A percentile compares a stretch with the other conserved stretches of the same genome.
Evolutionary conservation across 1,140 invertebrate species (phyloP).

Genomic region (Amphibalanus amphitrite): DNA sequence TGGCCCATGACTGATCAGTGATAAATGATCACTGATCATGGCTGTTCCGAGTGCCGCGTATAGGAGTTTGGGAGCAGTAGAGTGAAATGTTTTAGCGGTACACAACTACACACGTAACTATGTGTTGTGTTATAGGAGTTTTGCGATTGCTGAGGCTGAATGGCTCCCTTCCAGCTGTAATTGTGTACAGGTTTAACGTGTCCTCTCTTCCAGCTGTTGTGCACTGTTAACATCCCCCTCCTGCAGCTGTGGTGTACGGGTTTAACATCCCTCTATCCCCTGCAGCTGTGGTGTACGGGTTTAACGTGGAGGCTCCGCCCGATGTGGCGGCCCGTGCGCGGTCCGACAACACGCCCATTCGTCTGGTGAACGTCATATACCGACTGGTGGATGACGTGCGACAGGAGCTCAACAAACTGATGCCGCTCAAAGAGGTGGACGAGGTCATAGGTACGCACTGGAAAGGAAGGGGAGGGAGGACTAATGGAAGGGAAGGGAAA

Average conservation of each 20-base stretch:
- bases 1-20: background rate
- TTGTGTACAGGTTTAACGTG: too few relatives aligned
- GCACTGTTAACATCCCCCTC: background rate
- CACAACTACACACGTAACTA: too few relatives aligned
- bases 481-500: too few relatives aligned
- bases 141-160: too few relatives aligned
- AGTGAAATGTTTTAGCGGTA: too few relatives aligned
- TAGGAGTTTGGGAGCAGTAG: too few relatives aligned
- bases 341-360: slow-evolving; percentile 39
- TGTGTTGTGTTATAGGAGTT: too few relatives aligned
- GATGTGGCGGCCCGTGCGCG: slow-evolving; percentile 32
- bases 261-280: background rate
- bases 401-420: slow-evolving; percentile 47
- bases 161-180: too few relatives aligned
- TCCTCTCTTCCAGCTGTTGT: background rate
- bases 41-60: background rate
- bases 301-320: slow-evolving; percentile 11
- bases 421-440: slow-evolving; percentile 54
- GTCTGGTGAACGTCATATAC: slow-evolving; percentile 72
- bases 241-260: background rate
- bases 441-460: slow-evolving; percentile 61
- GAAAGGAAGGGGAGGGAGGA: too few relatives aligned
- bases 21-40: background rate
- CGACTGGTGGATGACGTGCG: slow-evolving; percentile 75
- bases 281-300: background rate